These are phyloP conservation scores for Notarius lentiginosus DNA, from an alignment of 2,113 vertebrate genomes.

Conservation along the genomic window DNA sequence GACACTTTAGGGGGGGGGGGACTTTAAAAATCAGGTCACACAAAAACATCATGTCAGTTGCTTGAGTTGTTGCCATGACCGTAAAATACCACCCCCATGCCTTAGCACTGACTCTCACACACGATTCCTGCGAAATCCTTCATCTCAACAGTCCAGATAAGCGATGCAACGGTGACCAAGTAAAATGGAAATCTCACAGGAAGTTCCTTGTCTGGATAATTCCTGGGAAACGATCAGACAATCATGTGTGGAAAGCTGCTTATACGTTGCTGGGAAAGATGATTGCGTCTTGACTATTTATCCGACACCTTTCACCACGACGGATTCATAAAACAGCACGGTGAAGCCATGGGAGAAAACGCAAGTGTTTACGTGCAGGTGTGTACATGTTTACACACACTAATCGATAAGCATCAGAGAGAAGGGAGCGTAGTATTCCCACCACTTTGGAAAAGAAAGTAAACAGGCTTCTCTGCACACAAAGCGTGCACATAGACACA, in stretches of 20 bases:
- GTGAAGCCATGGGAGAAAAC: background rate
- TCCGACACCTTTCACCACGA: background rate
- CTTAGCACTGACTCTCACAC: background rate
- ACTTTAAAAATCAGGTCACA: background rate
- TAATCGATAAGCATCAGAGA: background rate
- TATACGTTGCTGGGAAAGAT: background rate
- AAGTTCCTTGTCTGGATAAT: background rate
- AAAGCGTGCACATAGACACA: conserved; percentile 36
- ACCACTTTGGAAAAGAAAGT: conserved; percentile 63
- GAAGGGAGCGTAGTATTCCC: conserved; percentile 25
- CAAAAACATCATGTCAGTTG: background rate
- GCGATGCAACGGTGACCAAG: background rate
- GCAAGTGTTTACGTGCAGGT: background rate
- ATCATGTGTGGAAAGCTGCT: background rate
- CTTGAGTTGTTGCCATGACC: background rate
- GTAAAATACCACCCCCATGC: background rate
- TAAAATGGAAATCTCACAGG: background rate
- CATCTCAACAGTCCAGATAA: background rate
- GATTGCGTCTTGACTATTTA: background rate
- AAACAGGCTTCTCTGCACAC: conserved; percentile 55
- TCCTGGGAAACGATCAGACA: background rate
- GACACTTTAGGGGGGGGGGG: background rate
- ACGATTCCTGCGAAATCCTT: background rate
- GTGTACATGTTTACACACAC: background rate
- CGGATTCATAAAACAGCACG: background rate